Evolutionary conservation across 2,888 invertebrate genomes (phyloP).

Genomic region (Andrena dorsata): DNA sequence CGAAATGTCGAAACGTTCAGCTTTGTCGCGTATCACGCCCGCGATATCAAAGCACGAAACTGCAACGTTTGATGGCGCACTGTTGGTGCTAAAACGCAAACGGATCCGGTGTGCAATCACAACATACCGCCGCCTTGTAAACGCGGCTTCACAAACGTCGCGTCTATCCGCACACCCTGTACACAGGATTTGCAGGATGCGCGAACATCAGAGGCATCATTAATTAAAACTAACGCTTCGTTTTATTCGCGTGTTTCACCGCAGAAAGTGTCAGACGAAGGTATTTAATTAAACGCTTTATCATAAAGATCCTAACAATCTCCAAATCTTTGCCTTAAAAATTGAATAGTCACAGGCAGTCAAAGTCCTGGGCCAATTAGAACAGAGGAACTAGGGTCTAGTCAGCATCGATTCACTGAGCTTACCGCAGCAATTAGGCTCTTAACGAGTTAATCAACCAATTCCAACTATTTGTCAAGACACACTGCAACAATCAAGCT

Average conservation of each 20-base stretch:
- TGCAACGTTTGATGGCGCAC: conserved; percentile 14
- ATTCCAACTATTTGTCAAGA: too few relatives aligned
- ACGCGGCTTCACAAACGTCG: conserved; percentile 7
- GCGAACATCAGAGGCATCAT: neutral
- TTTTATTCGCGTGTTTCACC: neutral
- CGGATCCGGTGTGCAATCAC: conserved; percentile 31
- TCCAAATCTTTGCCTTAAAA: too few relatives aligned
- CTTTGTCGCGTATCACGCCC: conserved; percentile 11
- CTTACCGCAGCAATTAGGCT: too few relatives aligned
- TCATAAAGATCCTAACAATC: too few relatives aligned
- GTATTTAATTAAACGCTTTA: neutral
- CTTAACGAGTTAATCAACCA: too few relatives aligned
- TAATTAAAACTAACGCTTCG: conserved; percentile 23
- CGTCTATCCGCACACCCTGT: neutral
- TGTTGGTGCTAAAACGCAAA: conserved; percentile 26
- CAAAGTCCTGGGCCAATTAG: too few relatives aligned
- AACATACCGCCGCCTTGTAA: conserved; percentile 10
- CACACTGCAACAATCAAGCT: too few relatives aligned
- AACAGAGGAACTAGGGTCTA: too few relatives aligned
- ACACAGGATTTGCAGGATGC: neutral
- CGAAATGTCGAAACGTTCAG: neutral
- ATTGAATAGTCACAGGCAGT: too few relatives aligned
- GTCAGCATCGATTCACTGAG: too few relatives aligned
- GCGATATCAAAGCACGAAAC: conserved; percentile 37
- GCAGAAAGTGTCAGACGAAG: neutral